Conservation (phyloP, 2,888 invertebrate species). For the Sphaerophoria taeniata region DNA sequence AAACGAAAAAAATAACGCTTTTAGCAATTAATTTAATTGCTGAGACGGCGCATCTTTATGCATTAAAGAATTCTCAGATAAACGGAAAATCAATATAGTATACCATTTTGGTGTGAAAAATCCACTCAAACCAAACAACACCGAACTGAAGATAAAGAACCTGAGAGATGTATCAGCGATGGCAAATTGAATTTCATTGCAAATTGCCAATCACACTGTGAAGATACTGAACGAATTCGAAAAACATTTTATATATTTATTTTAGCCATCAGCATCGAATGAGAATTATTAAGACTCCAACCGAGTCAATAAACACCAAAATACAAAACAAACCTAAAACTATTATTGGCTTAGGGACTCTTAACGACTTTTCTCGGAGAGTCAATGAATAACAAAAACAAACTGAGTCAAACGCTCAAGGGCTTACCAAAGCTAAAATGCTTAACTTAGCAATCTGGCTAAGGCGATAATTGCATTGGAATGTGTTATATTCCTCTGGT, state of each 20-base stretch:
- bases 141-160: slow-evolving; percentile 28
- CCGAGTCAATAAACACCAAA: not conserved
- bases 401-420: slow-evolving; percentile 55
- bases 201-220: slow-evolving; percentile 64
- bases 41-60: slow-evolving; percentile 20
- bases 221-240: slow-evolving; percentile 47
- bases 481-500: slow-evolving; percentile 64
- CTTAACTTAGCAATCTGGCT: slow-evolving; percentile 49
- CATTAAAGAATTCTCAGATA: slow-evolving; percentile 1
- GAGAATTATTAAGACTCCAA: slow-evolving; percentile 34
- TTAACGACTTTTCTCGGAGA: slow-evolving; percentile 60
- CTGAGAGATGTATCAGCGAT: slow-evolving; percentile 50
- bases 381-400: slow-evolving; percentile 26
- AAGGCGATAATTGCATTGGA: slow-evolving; percentile 72
- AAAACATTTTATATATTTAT: slow-evolving; percentile 23
- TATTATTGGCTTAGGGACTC: slow-evolving; percentile 69
- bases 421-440: slow-evolving; percentile 51
- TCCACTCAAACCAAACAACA: slow-evolving; percentile 10
- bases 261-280: slow-evolving; percentile 4
- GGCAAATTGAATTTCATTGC: slow-evolving; percentile 70
- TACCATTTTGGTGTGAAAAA: slow-evolving; percentile 46
- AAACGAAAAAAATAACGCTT: slow-evolving; percentile 26
- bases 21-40: slow-evolving; percentile 46
- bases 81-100: slow-evolving; percentile 31
- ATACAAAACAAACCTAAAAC: slow-evolving; percentile 45